Base-by-base conservation (phyloP, 2,888 invertebrate species). In the Agrochola macilenta region DNA sequence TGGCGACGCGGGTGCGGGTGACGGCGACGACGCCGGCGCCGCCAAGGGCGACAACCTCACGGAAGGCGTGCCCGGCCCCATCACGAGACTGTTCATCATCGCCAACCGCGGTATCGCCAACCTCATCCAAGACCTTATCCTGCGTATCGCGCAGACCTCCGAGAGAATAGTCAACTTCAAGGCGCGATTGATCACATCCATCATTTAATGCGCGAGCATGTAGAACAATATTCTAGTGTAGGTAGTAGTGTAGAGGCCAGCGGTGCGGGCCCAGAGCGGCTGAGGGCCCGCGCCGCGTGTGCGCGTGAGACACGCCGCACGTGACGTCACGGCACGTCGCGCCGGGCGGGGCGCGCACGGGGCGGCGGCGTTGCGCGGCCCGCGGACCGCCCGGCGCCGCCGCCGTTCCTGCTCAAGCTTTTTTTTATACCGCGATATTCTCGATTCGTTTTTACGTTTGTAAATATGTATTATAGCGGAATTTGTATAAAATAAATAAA, bases 131-230 rank as follows among this genome's bases (percentile, higher is more conserved):
- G 98, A 99, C 96, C 97, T 99, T 91, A 98, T 98, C 95, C 97
- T 98, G 94, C 98, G 98, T 95, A 97, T 98, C 95, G 98, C 98
- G 79, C 98, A 98, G 95, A 98, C 98, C 93, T 98, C 98, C 94
- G 98, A 99, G 96, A 98, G 98, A 96, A 98, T 99, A 97, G 98
- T 99, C 93, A 98, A 98, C 98, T 99, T 98, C 98, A 99, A 98
- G 97, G 98, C 98, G 94, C 98, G 98, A 97, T 97, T 99, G 93
- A 98, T 99, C 95, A 99, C 98, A 92, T 98, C 98, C 90, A 98
- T 98, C 96, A 98, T 99, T 96, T 98, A 98, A 97, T 85, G 93
- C 89, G 93, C 88, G 71, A 72, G 92, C 90, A 88, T 90, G 88
- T 95, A 94, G 95, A 93, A 91, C 93, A 95, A 92, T 91, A 83